Evolutionary conservation across 1,140 invertebrate species (phyloP), one percentile per base, ranked within the genome.

Genomic region (Arion vulgaris): DNA sequence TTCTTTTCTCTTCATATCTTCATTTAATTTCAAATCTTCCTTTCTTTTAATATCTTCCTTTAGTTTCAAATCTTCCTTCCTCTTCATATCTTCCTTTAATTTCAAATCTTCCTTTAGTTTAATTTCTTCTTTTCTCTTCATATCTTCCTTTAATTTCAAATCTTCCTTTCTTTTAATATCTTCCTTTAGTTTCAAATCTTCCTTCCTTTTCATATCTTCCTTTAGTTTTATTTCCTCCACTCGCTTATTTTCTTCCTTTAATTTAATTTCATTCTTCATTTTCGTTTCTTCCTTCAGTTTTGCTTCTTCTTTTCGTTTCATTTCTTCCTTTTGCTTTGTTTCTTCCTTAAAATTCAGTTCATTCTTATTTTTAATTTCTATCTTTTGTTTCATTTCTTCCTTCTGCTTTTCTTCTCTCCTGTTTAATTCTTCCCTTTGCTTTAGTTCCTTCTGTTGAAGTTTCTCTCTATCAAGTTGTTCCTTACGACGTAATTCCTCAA

Each of bases 321-420:
- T 49, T 71, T 81, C 51, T 32, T 81, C 71, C 28, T 74, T 74
- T 57, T 26, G 28, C 41, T 81, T 49, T 19, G 26, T 19, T 39
- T 57, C 49, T 2, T 36, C 36, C 45, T 62, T 69, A 5, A 51
- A 1, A 9, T 51, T n/a, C 41, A 32, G 2, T 28, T 81, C 34
- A 38, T 66, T 7, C 17, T 81, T 81, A 2, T 26, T 11, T n/a
- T 36, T 62, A 49, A 51, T 2, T 26, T 81, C 78, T 80, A 9
- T 45, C 19, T 66, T 66, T 0, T 32, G 62, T 11, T 66, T 66
- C 17, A 32, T 7, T 34, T 66, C 62, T 7, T 66, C n/a, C 62
- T 66, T 28, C 1, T 7, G n/a, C 32, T 32, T 32, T 13, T 15
- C 19, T 66, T 66, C 62, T 66, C 53, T 19, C 69, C 72, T 23